phyloP scores from a whole-genome alignment of 2,113 vertebrate species.

The Antechinus flavipes region DNA sequence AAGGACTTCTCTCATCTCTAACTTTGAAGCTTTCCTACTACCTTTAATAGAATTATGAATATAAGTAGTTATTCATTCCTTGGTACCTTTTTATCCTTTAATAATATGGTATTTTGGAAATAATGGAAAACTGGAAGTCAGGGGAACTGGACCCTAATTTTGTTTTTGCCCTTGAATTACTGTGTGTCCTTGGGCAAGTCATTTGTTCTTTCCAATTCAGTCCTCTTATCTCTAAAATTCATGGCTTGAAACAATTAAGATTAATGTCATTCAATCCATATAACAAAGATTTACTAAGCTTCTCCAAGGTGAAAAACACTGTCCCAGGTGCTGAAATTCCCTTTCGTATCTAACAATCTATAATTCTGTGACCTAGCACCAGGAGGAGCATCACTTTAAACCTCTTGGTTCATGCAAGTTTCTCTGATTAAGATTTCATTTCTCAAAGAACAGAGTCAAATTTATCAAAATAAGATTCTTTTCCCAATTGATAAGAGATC shows the following conservation, averaged over 20 bases:
- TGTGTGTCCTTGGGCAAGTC: background rate
- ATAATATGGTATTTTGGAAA: background rate
- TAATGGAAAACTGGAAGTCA: background rate
- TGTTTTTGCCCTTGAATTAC: background rate
- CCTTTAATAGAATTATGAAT: background rate
- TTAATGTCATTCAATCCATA: background rate
- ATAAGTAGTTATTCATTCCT: background rate
- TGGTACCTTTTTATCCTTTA: background rate
- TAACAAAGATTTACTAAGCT: background rate
- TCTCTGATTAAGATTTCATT: too few relatives aligned
- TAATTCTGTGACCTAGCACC: background rate
- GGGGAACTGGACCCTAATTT: background rate
- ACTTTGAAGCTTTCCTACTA: background rate
- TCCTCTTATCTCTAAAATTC: background rate
- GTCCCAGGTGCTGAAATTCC: background rate
- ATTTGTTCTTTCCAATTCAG: background rate
- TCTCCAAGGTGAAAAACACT: background rate
- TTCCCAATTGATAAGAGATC: too few relatives aligned
- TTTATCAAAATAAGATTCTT: too few relatives aligned
- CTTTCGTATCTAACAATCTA: background rate
- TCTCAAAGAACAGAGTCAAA: too few relatives aligned
- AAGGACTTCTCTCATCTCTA: background rate
- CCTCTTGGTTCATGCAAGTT: background rate
- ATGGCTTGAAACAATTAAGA: background rate
- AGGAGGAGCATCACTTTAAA: background rate